Conservation (phyloP, 2,888 invertebrate genomes). For the Pyrrhosoma nymphula region DNA sequence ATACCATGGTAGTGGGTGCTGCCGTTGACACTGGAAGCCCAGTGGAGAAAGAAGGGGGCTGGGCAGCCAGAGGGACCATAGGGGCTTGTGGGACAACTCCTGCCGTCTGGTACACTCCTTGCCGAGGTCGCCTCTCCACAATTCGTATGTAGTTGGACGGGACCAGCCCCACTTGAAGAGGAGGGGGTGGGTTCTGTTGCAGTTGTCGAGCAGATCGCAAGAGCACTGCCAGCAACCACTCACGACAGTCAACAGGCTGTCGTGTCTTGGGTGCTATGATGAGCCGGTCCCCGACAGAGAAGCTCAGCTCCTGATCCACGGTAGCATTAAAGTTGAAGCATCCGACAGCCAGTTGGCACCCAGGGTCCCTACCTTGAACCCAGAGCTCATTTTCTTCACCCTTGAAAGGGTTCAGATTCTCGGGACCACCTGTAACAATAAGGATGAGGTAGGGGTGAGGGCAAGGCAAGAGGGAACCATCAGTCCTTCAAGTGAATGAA, state of each 20-base stretch:
- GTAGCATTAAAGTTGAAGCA: constrained; percentile 88
- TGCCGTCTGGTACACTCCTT: background rate
- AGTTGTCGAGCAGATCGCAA: background rate
- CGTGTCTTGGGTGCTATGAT: constrained; percentile 90
- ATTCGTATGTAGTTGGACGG: constrained; percentile 27
- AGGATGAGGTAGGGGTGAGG: too few species aligned
- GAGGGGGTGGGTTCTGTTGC: background rate
- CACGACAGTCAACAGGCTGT: constrained; percentile 80
- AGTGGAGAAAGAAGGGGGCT: background rate
- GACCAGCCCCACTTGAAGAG: constrained; percentile 9
- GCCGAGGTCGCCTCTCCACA: background rate
- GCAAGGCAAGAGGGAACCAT: too few species aligned
- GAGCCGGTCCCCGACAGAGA: constrained; percentile 88
- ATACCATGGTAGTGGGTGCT: too few species aligned
- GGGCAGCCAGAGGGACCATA: background rate
- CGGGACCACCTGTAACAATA: background rate
- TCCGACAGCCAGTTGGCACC: constrained; percentile 76
- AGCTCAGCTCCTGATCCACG: constrained; percentile 87
- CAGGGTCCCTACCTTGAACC: constrained; percentile 1
- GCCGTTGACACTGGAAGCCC: too few species aligned
- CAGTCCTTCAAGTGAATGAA: too few species aligned
- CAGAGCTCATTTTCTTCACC: constrained; percentile 31
- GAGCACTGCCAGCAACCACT: constrained; percentile 44
- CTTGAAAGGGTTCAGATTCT: constrained; percentile 12
- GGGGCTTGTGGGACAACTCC: too few species aligned